Evolutionary conservation across 53 echinoderm and acorn worm genomes (phyloP).

Genomic region (Mesocentrotus franciscanus): DNA sequence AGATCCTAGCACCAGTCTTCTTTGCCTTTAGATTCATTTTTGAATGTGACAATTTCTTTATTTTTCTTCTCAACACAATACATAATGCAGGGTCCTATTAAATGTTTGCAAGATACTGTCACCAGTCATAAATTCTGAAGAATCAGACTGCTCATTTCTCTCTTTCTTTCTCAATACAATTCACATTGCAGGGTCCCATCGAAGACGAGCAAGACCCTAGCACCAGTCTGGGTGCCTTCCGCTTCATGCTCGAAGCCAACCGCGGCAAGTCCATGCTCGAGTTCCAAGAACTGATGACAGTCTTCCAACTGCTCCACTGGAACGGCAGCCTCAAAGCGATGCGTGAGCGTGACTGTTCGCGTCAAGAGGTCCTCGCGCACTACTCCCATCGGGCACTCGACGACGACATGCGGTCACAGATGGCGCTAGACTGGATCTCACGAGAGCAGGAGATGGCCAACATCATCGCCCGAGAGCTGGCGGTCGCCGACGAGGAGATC

Average conservation of each 20-base stretch:
- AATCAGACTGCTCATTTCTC: not conserved
- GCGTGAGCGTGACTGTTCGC: constrained; percentile 94
- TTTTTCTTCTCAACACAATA: too few relatives aligned
- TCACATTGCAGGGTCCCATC: constrained; percentile 74
- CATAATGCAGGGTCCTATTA: too few relatives aligned
- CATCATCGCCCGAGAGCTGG: constrained; percentile 85
- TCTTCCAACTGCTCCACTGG: constrained; percentile 96
- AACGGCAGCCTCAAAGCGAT: constrained; percentile 96
- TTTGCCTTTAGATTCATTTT: constrained; percentile 94
- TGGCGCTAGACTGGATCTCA: constrained; percentile 99
- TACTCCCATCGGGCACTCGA: constrained; percentile 94
- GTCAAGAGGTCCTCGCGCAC: constrained; percentile 93
- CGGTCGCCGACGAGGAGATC: constrained; percentile 86
- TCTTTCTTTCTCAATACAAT: not conserved
- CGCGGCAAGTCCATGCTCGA: constrained; percentile 93
- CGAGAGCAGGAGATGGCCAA: constrained; percentile 92
- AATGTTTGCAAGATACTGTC: too few relatives aligned
- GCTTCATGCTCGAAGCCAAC: constrained; percentile 97
- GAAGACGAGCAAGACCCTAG: constrained; percentile 94
- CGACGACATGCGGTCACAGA: constrained; percentile 99
- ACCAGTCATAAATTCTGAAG: too few relatives aligned
- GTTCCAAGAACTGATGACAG: constrained; percentile 95
- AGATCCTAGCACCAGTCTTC: constrained; percentile 86
- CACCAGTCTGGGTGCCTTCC: constrained; percentile 97
- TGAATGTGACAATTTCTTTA: constrained; percentile 65